Base-by-base conservation (phyloP, 2,888 invertebrate genomes). In the Drosophila borborema region DNA sequence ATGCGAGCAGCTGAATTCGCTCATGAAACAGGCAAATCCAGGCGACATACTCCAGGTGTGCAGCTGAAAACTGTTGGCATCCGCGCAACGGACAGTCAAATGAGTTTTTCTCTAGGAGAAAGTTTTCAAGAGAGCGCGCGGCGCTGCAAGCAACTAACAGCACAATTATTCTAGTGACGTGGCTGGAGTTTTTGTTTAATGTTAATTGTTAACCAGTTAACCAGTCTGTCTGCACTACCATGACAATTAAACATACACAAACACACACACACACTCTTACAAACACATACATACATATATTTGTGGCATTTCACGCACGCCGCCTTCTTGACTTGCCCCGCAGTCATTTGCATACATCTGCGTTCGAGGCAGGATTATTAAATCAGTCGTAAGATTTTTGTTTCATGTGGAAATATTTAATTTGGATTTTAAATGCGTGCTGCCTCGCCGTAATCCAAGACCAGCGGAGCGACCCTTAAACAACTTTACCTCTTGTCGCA, bases 381-480 rank as follows among this genome's bases (percentile, higher is more conserved):
- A 86, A 86, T 86, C 85, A 88, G 85, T 83, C 88, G 85, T 86
- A 86, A 88, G 85, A 86, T 88, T 86, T 86, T 81, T 81, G 85
- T 83, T 86, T 88, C 85, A 86, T 86, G 85, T 88, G 85, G 85
- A 86, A 86, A 86, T 86, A 86, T 86, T 86, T 86, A 86, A 86
- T 86, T 86, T 86, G 85, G 85, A 86, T 86, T 86, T 86, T 83
- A 88, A 86, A 83, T 86, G 85, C 83, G 88, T 86, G 88, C 86
- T 83, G 88, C 86, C 88, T 45, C 49, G 74, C 66, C 75, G 85
- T 86, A 80, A 88, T 86, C 59, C 65, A 77, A 85, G 72, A 72
- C 77, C 77, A 65, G 46, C 45, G 56, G 45, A 55, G 60, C 79
- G 78, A 79, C 80, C 76, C 78, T 55, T 51, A 55, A 36, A 48